A percentile compares a stretch with the other conserved stretches of the same genome.
Evolutionary conservation across 2,797 vertebrate genomes (phyloP).

Genomic region (Intellagama lesueurii): DNA sequence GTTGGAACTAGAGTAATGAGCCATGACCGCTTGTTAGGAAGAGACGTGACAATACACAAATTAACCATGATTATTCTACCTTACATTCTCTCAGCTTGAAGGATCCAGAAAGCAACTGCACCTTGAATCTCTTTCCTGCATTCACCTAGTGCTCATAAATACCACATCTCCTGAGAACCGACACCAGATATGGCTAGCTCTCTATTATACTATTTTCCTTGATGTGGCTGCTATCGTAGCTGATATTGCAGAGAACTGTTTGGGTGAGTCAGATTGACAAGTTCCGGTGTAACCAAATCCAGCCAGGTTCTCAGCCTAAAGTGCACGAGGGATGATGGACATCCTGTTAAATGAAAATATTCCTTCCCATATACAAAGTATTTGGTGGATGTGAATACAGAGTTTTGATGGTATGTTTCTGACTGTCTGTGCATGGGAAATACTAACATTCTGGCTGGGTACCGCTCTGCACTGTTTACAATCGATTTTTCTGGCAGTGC

Average conservation of each 20-base stretch:
- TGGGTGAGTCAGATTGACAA: neutral
- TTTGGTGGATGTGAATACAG: neutral
- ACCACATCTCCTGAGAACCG: neutral
- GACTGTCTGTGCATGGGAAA: neutral
- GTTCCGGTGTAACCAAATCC: neutral
- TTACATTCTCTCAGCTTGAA: neutral
- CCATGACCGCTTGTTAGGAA: neutral
- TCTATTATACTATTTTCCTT: neutral
- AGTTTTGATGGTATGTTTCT: too few species aligned
- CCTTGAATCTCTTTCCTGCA: neutral
- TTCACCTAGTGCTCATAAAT: neutral
- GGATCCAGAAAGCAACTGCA: neutral
- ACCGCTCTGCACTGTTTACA: neutral
- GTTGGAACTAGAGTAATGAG: neutral
- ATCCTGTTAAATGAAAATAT: neutral
- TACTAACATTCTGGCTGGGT: neutral
- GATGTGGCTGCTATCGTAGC: neutral
- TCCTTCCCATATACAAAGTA: neutral
- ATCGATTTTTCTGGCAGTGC: too few species aligned
- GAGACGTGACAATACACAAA: neutral
- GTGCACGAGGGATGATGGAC: too few species aligned
- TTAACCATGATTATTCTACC: neutral
- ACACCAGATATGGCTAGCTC: neutral
- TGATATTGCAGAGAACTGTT: neutral
- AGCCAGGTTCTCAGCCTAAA: neutral